A percentile compares a stretch with the other conserved stretches of the same genome.
These are phyloP conservation scores for Motacilla tschutschensis DNA, from an alignment of 2,113 vertebrate species.

Conservation along the genomic window DNA sequence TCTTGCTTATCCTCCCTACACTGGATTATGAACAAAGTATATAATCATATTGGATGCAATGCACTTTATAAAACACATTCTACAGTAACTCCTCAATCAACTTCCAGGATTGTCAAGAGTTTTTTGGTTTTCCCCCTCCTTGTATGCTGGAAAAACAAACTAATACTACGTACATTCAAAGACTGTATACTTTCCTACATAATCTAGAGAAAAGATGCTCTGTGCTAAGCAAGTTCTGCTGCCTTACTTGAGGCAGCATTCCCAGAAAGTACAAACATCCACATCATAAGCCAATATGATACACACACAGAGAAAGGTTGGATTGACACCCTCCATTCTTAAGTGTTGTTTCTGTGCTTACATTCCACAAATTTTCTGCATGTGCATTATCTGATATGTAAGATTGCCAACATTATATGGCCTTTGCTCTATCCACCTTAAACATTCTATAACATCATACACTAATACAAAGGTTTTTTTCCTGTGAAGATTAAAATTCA, in stretches of 20 bases:
- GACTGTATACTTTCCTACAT: neutral
- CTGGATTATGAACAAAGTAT: neutral
- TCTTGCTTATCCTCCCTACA: neutral
- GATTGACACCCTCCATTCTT: neutral
- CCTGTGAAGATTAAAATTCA: neutral
- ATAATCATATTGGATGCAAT: neutral
- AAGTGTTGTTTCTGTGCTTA: neutral
- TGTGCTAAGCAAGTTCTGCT: neutral
- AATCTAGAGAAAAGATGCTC: neutral
- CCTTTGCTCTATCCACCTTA: neutral
- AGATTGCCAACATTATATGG: neutral
- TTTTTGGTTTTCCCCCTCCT: fast-evolving
- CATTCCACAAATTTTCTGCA: neutral
- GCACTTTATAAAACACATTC: neutral
- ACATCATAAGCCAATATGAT: neutral
- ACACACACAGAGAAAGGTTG: neutral
- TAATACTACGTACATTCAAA: neutral
- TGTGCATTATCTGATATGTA: fast-evolving
- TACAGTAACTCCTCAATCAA: neutral
- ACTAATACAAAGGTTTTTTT: fast-evolving
- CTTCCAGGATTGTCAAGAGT: neutral
- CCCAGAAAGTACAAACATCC: neutral
- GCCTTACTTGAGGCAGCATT: neutral
- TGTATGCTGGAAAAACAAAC: neutral
- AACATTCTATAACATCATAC: neutral